A percentile compares a stretch with the other conserved stretches of the same genome.
phyloP scores from a whole-genome alignment of 2,113 vertebrate species.

The Indicator maculatus region DNA sequence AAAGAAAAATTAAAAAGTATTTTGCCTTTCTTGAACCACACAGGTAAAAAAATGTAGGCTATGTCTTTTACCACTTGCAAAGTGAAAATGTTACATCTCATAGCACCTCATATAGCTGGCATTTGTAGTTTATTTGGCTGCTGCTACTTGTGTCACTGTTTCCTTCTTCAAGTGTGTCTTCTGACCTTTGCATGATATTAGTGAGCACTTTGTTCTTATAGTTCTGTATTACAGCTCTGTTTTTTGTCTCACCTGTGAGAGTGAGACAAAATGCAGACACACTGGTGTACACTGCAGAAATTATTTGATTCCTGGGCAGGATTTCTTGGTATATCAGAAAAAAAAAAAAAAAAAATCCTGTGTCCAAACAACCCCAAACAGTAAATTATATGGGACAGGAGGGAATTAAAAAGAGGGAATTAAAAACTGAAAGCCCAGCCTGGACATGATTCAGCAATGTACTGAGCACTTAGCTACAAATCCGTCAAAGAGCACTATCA shows the following conservation, averaged over 20 bases:
- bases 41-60: background rate
- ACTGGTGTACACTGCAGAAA: background rate
- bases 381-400: background rate
- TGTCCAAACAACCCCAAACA: background rate
- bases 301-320: background rate
- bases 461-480: background rate
- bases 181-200: background rate
- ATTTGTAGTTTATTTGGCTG: conserved; percentile 2
- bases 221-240: background rate
- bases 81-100: background rate
- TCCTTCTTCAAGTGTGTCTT: background rate
- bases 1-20: background rate
- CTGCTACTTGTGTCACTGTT: background rate
- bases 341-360: background rate
- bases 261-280: background rate
- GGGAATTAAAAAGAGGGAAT: background rate
- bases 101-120: background rate
- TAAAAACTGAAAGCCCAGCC: background rate
- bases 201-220: background rate
- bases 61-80: background rate
- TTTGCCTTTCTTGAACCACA: background rate
- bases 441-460: background rate
- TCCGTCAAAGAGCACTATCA: background rate
- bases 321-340: background rate
- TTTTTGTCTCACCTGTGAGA: background rate